phyloP scores from a whole-genome alignment of 1,140 invertebrate genomes.

The Radopholus similis region DNA sequence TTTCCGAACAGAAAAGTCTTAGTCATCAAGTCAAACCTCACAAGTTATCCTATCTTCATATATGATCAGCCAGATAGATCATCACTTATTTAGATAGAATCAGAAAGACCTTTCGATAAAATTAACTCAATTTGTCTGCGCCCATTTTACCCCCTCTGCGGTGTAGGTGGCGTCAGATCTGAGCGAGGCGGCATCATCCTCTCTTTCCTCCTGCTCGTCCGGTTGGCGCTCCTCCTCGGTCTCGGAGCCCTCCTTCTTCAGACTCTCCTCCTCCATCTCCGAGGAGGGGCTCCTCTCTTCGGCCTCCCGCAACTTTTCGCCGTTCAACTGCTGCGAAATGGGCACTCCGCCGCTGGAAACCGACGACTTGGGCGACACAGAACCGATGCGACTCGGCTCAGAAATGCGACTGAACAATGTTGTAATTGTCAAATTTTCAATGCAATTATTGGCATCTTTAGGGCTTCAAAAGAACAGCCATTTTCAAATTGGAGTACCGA shows the following conservation, averaged over 20 bases:
- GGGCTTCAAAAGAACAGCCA: too few species aligned
- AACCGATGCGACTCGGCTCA: neutral
- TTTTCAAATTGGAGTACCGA: too few species aligned
- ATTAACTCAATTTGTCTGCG: too few species aligned
- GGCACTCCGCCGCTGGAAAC: neutral
- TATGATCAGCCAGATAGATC: too few species aligned
- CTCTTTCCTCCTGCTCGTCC: conserved; percentile 8
- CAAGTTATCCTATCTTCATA: too few species aligned
- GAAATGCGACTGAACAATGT: neutral
- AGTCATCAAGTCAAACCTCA: too few species aligned
- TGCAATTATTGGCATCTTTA: neutral
- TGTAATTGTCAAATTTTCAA: neutral
- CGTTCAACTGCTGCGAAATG: neutral
- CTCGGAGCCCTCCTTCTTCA: neutral
- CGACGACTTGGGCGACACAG: neutral
- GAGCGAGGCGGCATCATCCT: conserved; percentile 5
- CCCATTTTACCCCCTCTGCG: neutral
- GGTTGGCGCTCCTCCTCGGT: neutral
- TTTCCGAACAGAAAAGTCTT: too few species aligned
- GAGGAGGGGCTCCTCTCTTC: neutral
- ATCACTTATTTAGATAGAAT: neutral
- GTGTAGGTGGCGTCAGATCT: conserved; percentile 20
- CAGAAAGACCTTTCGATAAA: too few species aligned
- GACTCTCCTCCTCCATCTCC: neutral
- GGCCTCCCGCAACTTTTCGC: too few species aligned